Evolutionary conservation across 2,113 vertebrate species (phyloP), one percentile per base, ranked within the genome.

Genomic region (Symphodus melops): DNA sequence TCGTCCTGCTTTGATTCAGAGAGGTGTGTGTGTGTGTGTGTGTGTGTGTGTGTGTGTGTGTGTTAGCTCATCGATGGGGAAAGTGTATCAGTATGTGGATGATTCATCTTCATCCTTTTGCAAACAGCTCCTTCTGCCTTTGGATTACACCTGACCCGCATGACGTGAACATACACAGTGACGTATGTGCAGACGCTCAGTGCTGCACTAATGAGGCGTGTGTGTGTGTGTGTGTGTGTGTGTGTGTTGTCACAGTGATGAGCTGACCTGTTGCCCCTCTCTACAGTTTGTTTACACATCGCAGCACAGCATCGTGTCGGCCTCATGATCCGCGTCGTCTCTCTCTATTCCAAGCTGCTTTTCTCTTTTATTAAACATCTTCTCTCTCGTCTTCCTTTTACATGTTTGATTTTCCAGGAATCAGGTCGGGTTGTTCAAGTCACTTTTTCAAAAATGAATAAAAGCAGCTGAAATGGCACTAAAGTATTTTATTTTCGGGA

Each of bases 131-230:
- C 9, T 48, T 44, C 23, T 44, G 8, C n/a, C 53, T 44, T 28
- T 25, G 10, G 14, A 56, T 33, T 25, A 20, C n/a, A 33, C 14
- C 9, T 63, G n/a, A n/a, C n/a, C n/a, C n/a, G n/a, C n/a, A n/a
- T n/a, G n/a, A n/a, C n/a, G n/a, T n/a, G n/a, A n/a, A n/a, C n/a
- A n/a, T n/a, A n/a, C n/a, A n/a, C n/a, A n/a, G n/a, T n/a, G n/a
- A n/a, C n/a, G n/a, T n/a, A n/a, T n/a, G 36, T 53, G 44, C 12
- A 42, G 28, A 61, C 39, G 17, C 25, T 14, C 44, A 46, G 1
- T 6, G 1, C 54, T 59, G 48, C 48, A 23, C 17, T 70, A 71
- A 76, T 72, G 73, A 82, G 62, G 16, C 13, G 33, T 58, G 56
- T 58, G 56, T 39, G 17, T 39, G 33, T 39, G 33, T 39, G 33